phyloP scores from a whole-genome alignment of 2,797 vertebrate genomes.

The Molossus alvarezi region DNA sequence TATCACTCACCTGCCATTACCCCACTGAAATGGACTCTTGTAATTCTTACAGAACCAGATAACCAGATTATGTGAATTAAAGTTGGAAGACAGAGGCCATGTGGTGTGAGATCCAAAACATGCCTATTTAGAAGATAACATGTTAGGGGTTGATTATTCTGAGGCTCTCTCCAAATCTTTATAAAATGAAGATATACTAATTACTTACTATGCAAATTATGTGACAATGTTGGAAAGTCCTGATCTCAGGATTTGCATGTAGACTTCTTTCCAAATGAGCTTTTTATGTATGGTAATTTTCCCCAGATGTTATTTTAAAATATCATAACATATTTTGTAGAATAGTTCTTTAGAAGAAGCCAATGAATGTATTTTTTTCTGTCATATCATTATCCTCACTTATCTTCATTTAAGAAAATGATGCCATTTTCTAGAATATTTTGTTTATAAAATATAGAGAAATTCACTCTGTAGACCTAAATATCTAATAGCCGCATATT shows the following conservation, averaged over 20 bases:
- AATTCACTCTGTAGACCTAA: slow-evolving; percentile 5
- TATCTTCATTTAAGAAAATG: slow-evolving; percentile 8
- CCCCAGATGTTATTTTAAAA: slow-evolving; percentile 53
- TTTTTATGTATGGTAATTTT: slow-evolving; percentile 4
- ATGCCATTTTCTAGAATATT: slow-evolving; percentile 27
- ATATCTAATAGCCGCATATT: slow-evolving; percentile 55
- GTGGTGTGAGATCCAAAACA: slow-evolving; percentile 74
- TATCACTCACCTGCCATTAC: slow-evolving; percentile 88
- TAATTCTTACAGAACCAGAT: slow-evolving; percentile 83
- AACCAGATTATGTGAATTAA: slow-evolving; percentile 84
- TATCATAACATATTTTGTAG: slow-evolving; percentile 1
- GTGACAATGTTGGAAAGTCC: background rate
- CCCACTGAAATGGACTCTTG: slow-evolving; percentile 82
- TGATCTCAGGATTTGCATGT: background rate
- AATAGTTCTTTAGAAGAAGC: slow-evolving; percentile 53
- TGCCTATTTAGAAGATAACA: slow-evolving; percentile 56
- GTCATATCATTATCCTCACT: slow-evolving; percentile 11
- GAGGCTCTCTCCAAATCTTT: slow-evolving; percentile 18
- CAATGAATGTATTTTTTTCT: background rate
- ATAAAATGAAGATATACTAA: background rate
- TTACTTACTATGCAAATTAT: slow-evolving; percentile 2
- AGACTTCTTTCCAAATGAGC: background rate
- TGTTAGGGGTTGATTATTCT: background rate
- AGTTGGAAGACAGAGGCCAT: slow-evolving; percentile 80
- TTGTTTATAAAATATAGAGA: slow-evolving; percentile 42